Evolutionary conservation across 2,797 vertebrate genomes (phyloP), one percentile per base, ranked within the genome.

Genomic region (Tragopan temminckii): DNA sequence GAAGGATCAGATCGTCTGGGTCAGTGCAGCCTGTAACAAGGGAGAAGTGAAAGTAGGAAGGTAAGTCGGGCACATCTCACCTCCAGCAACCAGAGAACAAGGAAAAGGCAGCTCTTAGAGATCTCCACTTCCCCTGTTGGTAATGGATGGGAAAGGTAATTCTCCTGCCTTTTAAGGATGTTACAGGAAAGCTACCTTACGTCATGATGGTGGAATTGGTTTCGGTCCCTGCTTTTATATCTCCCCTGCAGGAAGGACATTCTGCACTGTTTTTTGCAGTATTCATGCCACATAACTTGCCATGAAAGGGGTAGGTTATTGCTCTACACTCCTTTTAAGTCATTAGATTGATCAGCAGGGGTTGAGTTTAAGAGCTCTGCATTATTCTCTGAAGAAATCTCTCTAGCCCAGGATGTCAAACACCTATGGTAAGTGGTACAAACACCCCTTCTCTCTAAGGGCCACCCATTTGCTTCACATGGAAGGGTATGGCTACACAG

Each of bases 61-160:
- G 25, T 25, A 75, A 57, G 33, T 36, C 19, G 9, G 50, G 63
- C 6, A 52, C 20, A 31, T 43, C 58, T 50, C 58, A 12, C 27
- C 61, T 66, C 69, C 46, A 69, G 46, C 25, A n/a, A 19, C 9
- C 23, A 58, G 42, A 62, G 55, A 59, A 33, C 19, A 0, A 40
- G 35, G 25, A 59, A 55, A 52, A 68, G 17, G 64, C 29, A 1
- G 2, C 17, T 77, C 42, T 23, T 50, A 43, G 46, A 52, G 9
- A 13, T 5, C 25, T 80, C 21, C 3, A 1, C 13, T 50, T 64
- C n/a, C 43, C 48, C 38, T 5, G 19, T 31, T 4, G 1, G 1
- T 18, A 55, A 50, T 52, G 35, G 57, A 62, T 10, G 18, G 33
- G 29, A 19, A 86, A 15, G 35, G 25, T 10, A 27, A 79, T 55